Evolutionary conservation across 2,797 vertebrate species (phyloP).

Genomic region (Podarcis lilfordi): DNA sequence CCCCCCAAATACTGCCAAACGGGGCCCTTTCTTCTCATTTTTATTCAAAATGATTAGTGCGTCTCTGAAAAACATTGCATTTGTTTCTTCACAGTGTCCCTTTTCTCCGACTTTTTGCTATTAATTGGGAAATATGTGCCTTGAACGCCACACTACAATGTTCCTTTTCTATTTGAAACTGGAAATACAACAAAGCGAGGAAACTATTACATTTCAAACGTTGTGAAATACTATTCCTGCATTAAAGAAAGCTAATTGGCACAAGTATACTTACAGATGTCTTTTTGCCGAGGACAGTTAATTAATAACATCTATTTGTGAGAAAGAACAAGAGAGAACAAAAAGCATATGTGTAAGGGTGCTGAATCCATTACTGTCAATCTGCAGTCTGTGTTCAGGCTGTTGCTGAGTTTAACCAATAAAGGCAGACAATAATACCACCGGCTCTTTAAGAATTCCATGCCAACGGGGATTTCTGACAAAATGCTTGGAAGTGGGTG

Average conservation of each 20-base stretch:
- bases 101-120: conserved; percentile 50
- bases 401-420: conserved; percentile 28
- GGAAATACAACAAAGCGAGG: conserved; percentile 73
- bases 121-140: conserved; percentile 69
- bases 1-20: neutral
- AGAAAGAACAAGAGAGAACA: conserved; percentile 26
- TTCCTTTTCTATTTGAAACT: conserved; percentile 64
- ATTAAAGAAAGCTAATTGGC: conserved; percentile 72
- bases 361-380: conserved; percentile 38
- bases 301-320: conserved; percentile 72
- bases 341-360: conserved; percentile 51
- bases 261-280: conserved; percentile 74
- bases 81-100: conserved; percentile 67
- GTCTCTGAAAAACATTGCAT: conserved; percentile 45
- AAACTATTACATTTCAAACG: conserved; percentile 73
- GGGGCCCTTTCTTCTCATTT: neutral
- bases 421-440: conserved; percentile 21
- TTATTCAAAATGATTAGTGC: neutral
- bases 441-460: conserved; percentile 9
- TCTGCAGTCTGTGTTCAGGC: conserved; percentile 7
- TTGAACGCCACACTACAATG: conserved; percentile 32
- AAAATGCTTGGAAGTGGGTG: neutral
- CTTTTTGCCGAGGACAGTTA: conserved; percentile 61
- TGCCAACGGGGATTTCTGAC: neutral
- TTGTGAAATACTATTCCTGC: conserved; percentile 74